phyloP scores from a whole-genome alignment of 2,888 invertebrate genomes.

The Aquatica leii region DNA sequence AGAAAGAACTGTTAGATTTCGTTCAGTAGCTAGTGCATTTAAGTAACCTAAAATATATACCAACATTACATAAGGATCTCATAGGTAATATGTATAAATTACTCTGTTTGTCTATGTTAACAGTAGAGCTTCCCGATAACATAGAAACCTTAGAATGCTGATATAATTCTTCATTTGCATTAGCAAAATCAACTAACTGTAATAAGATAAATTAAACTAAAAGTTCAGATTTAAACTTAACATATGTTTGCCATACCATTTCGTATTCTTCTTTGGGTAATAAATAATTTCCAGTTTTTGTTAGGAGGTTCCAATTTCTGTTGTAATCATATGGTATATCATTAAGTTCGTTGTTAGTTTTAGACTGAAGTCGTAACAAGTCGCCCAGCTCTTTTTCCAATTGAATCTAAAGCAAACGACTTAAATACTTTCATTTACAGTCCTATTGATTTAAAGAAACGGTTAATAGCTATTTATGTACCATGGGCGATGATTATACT shows the following conservation, averaged over 20 bases:
- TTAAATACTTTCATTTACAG: neutral
- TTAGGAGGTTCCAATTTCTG: slow-evolving; percentile 62
- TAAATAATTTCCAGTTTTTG: slow-evolving; percentile 64
- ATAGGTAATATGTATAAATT: too few relatives aligned
- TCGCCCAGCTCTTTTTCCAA: slow-evolving; percentile 63
- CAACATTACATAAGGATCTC: too few relatives aligned
- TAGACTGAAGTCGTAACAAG: slow-evolving; percentile 61
- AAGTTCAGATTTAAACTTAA: slow-evolving; percentile 3
- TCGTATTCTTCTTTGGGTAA: slow-evolving; percentile 65
- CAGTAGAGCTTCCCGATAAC: slow-evolving; percentile 6
- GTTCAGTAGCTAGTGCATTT: slow-evolving; percentile 42
- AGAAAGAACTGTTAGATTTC: slow-evolving; percentile 42
- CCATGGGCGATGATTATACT: too few relatives aligned
- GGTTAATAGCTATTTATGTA: too few relatives aligned
- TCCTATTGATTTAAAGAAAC: neutral
- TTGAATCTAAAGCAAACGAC: slow-evolving; percentile 49
- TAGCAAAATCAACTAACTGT: slow-evolving; percentile 39
- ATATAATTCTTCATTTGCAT: slow-evolving; percentile 32
- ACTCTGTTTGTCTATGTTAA: neutral
- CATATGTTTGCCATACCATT: slow-evolving; percentile 51
- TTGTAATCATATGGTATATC: slow-evolving; percentile 54
- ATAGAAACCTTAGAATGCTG: neutral
- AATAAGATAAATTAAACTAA: too few relatives aligned
- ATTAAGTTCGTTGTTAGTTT: slow-evolving; percentile 32
- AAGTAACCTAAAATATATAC: slow-evolving; percentile 42